These are phyloP conservation scores for Oryzias javanicus DNA, from an alignment of 2,113 vertebrate species.

Conservation along the genomic window DNA sequence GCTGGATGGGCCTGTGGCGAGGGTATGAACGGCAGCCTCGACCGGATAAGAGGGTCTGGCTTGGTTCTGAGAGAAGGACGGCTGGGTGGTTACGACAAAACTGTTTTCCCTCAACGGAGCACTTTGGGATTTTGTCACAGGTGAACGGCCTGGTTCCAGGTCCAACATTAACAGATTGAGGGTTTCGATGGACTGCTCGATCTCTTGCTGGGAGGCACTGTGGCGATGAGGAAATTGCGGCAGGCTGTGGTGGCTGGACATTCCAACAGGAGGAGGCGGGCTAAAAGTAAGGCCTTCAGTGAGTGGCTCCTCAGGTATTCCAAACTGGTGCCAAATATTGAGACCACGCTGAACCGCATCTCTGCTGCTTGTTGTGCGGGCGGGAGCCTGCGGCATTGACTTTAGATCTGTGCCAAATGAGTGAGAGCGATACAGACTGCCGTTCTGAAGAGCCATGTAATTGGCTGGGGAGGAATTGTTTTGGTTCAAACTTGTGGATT, in stretches of 20 bases:
- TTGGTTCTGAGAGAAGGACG: slow-evolving; percentile 77
- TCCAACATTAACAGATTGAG: slow-evolving; percentile 95
- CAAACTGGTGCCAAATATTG: slow-evolving; percentile 91
- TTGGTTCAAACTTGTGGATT: slow-evolving; percentile 59
- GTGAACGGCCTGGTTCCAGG: slow-evolving; percentile 74
- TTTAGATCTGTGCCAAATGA: slow-evolving; percentile 80
- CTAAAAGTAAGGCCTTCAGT: slow-evolving; percentile 74
- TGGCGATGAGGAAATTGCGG: slow-evolving; percentile 86
- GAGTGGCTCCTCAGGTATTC: slow-evolving; percentile 77
- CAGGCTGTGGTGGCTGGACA: slow-evolving; percentile 84
- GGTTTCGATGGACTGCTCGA: slow-evolving; percentile 93
- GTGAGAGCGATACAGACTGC: slow-evolving; percentile 82
- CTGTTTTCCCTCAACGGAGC: slow-evolving; percentile 74
- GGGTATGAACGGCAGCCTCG: slow-evolving; percentile 39
- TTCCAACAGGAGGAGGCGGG: slow-evolving; percentile 32
- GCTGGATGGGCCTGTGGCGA: slow-evolving; percentile 43
- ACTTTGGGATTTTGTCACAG: slow-evolving; percentile 87
- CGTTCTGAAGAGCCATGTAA: slow-evolving; percentile 69
- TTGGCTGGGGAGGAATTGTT: slow-evolving; percentile 56
- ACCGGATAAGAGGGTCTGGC: slow-evolving; percentile 71
- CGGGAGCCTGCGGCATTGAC: slow-evolving; percentile 84
- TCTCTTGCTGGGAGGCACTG: slow-evolving; percentile 88
- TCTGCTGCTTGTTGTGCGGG: slow-evolving; percentile 90
- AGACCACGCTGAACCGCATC: slow-evolving; percentile 95
- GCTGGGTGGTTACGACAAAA: slow-evolving; percentile 81